A percentile compares a stretch with the other conserved stretches of the same genome.
phyloP scores from a whole-genome alignment of 2,797 vertebrate species.

The Euthynnus affinis region DNA sequence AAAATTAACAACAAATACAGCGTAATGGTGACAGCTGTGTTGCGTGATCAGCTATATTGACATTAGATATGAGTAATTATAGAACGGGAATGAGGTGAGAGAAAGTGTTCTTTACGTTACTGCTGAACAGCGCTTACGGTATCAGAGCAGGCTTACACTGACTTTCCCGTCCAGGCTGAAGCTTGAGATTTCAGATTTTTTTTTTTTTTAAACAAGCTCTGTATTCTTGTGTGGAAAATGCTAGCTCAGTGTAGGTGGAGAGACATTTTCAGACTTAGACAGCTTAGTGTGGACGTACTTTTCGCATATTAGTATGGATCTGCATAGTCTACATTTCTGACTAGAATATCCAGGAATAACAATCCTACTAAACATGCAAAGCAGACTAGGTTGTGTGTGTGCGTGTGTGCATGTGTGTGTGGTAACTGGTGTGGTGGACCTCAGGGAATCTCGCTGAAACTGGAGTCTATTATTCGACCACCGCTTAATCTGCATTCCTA shows the following conservation, averaged over 20 bases:
- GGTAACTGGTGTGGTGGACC: constrained; percentile 37
- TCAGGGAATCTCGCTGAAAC: constrained; percentile 49
- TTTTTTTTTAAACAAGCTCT: background rate
- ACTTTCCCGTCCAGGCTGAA: background rate
- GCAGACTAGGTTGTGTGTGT: background rate
- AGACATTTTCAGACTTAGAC: background rate
- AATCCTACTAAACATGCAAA: constrained; percentile 13
- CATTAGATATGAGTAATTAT: too few relatives aligned
- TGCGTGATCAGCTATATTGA: too few relatives aligned
- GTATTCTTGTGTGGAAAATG: background rate
- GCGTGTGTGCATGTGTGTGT: background rate
- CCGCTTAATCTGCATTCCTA: constrained; percentile 67
- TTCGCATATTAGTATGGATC: background rate
- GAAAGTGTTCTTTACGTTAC: background rate
- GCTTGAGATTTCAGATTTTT: background rate
- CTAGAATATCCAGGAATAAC: background rate
- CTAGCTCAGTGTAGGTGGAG: background rate
- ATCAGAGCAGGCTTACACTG: too few relatives aligned
- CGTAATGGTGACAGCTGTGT: too few relatives aligned
- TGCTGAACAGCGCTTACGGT: background rate
- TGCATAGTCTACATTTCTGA: background rate
- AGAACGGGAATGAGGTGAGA: background rate
- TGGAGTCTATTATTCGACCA: constrained; percentile 46
- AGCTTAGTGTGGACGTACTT: background rate
- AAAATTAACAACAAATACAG: too few relatives aligned